These are phyloP conservation scores for Helicorthomorpha holstii DNA, from an alignment of 1,140 invertebrate species.

Conservation along the genomic window DNA sequence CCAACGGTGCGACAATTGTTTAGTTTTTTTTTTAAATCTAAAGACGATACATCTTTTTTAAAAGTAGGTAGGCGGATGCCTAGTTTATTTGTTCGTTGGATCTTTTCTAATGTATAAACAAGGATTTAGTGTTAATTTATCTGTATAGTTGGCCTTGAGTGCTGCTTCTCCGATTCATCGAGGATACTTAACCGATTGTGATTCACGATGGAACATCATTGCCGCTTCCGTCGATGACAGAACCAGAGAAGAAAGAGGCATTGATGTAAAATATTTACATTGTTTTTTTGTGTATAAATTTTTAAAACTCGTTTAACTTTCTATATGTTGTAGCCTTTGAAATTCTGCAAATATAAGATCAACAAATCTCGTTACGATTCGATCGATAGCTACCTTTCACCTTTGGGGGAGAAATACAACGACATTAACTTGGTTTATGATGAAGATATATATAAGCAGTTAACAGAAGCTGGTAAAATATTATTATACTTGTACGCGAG, in stretches of 20 bases:
- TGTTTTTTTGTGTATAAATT: background rate
- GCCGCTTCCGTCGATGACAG: constrained; percentile 88
- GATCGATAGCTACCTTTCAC: constrained; percentile 90
- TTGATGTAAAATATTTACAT: constrained; percentile 25
- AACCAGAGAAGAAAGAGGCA: constrained; percentile 79
- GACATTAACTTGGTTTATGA: constrained; percentile 82
- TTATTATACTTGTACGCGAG: constrained; percentile 41
- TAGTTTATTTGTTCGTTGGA: background rate
- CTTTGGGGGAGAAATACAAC: constrained; percentile 71
- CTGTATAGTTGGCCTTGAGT: constrained; percentile 66
- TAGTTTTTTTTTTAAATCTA: background rate
- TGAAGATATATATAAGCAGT: constrained; percentile 55
- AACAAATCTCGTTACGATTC: constrained; percentile 95
- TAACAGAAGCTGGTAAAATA: constrained; percentile 48
- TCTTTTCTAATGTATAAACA: no score
- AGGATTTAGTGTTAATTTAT: no score
- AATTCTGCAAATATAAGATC: constrained; percentile 65
- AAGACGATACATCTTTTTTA: background rate
- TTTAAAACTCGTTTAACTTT: background rate
- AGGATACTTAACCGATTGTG: constrained; percentile 82
- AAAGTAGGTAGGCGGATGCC: background rate
- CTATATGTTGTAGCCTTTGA: constrained; percentile 32
- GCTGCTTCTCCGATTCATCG: constrained; percentile 90
- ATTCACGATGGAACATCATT: constrained; percentile 95
- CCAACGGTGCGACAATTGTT: background rate